phyloP scores from a whole-genome alignment of 2,797 vertebrate genomes.

The Cossypha heuglini region DNA sequence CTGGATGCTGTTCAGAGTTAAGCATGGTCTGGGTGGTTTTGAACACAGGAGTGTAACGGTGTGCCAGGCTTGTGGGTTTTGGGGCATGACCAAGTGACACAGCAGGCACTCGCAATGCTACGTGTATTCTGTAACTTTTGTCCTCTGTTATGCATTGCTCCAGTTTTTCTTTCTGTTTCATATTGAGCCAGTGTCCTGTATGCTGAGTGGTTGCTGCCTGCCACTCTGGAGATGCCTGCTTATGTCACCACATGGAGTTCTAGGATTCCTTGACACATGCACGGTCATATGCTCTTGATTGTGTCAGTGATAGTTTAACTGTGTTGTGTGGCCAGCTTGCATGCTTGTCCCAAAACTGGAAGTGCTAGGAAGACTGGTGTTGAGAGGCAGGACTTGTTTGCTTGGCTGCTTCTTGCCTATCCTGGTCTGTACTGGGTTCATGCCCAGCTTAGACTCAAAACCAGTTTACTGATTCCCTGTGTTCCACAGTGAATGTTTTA shows the following conservation, averaged over 20 bases:
- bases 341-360: neutral
- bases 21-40: neutral
- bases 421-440: neutral
- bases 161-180: neutral
- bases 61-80: neutral
- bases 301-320: neutral
- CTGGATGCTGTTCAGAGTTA: neutral
- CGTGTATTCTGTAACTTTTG: neutral
- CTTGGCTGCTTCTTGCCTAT: neutral
- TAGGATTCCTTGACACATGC: neutral
- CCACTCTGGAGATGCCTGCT: neutral
- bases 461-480: neutral
- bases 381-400: neutral
- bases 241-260: neutral
- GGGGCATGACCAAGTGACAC: neutral
- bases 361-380: neutral
- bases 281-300: neutral
- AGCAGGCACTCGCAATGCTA: neutral
- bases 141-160: neutral
- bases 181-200: neutral
- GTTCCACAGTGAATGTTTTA: neutral
- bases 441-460: neutral
- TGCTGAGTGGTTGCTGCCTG: neutral
- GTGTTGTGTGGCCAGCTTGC: neutral
- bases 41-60: accelerated